These are phyloP conservation scores for Cnemophilus loriae DNA, from an alignment of 2,113 vertebrate genomes.

Conservation along the genomic window DNA sequence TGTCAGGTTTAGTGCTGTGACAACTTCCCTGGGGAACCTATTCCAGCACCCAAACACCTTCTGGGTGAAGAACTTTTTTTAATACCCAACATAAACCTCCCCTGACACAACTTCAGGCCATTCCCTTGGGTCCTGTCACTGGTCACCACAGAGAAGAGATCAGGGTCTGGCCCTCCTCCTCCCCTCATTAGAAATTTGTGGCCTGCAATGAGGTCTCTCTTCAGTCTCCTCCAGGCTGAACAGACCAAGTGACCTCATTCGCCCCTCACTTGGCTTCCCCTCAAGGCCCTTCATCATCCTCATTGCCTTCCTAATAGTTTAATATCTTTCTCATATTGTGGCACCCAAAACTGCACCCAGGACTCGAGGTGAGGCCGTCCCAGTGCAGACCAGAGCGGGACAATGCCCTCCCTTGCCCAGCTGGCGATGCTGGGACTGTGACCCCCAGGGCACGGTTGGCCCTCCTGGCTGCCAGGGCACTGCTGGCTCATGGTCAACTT, in stretches of 20 bases:
- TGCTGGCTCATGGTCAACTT: neutral
- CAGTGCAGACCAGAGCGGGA: neutral
- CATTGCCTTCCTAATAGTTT: neutral
- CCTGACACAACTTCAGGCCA: neutral
- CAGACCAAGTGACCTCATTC: neutral
- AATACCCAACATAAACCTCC: neutral
- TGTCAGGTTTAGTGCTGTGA: neutral
- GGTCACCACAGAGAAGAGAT: neutral
- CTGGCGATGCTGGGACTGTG: rapidly evolving
- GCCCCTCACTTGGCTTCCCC: rapidly evolving
- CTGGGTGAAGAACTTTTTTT: neutral
- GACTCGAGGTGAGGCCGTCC: rapidly evolving
- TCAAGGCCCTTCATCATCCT: neutral
- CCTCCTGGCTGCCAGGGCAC: neutral
- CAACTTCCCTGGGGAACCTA: neutral
- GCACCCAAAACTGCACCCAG: neutral
- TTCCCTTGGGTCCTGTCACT: neutral
- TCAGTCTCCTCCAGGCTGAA: neutral
- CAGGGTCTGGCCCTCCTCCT: neutral
- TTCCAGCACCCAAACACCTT: neutral
- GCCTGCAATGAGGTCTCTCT: neutral
- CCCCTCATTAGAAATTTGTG: neutral
- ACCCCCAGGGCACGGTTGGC: neutral
- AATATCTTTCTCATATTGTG: neutral
- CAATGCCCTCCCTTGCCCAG: rapidly evolving